phyloP scores from a whole-genome alignment of 2,113 vertebrate species.

The Alligator mississippiensis region DNA sequence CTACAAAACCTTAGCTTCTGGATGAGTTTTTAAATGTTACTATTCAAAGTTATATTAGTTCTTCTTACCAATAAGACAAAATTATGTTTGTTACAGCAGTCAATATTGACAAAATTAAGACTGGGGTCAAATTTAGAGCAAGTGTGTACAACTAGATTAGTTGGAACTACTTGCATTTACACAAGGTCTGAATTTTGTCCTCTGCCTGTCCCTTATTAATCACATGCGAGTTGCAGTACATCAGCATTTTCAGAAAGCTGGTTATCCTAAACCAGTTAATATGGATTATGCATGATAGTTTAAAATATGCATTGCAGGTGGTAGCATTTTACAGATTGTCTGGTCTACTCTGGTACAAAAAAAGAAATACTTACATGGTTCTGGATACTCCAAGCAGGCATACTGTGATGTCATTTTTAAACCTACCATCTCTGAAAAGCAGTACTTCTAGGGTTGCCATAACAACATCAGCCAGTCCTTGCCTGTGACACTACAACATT shows the following conservation, averaged over 20 bases:
- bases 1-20: background rate
- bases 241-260: background rate
- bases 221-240: background rate
- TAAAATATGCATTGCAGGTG: background rate
- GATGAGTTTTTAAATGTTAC: background rate
- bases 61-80: background rate
- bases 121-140: background rate
- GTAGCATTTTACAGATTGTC: background rate
- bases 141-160: background rate
- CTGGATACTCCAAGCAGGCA: conserved; percentile 43
- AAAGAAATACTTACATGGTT: conserved; percentile 2
- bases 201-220: background rate
- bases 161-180: background rate
- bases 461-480: conserved; percentile 63
- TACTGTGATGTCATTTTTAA: conserved; percentile 26
- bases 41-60: background rate
- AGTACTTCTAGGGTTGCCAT: conserved; percentile 40
- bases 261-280: background rate
- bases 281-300: background rate
- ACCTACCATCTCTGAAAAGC: conserved; percentile 34
- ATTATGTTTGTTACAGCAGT: background rate
- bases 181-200: background rate
- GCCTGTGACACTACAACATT: conserved; percentile 34
- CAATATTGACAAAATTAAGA: background rate
- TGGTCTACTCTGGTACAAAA: background rate